Base-by-base conservation (phyloP, 2,888 invertebrate genomes). In the Oligia latruncula region DNA sequence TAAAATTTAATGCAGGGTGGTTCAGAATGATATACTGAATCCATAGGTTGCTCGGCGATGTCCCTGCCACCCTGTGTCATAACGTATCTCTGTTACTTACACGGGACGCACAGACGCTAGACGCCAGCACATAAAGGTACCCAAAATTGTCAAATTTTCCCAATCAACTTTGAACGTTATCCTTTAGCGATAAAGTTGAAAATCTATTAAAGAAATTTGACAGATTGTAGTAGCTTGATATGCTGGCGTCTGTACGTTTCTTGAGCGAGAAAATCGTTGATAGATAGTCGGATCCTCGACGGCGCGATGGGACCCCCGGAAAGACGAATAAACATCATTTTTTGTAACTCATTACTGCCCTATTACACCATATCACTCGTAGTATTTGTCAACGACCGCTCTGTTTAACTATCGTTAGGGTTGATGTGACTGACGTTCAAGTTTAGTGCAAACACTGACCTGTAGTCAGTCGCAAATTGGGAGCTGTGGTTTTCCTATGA, bases 331-430 rank as follows among this genome's bases (percentile, higher is more conserved):
- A 46, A 65, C 65, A 77, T 43, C 8, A 35, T 55, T 64, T 29
- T 77, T 35, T 17, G 20, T 46, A 8, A 20, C 43, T 66, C 64
- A 20, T 74, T 52, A 68, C 35, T 70, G 58, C 70, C 55, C 15
- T 40, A 35, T 43, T 43, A 23, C 20, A 58, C 46, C 49, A 35
- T 62, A 29, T 64, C 35, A 77, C 73, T 60, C 60, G 17, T 13
- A 71, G 71, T 87, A 71, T 83, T 89, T 89, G 81, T 55, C 35
- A 55, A 43, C 29, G 35, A 71, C 66, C 35, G 40, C 46, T 17
- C 9, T 83, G 68, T 88, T 82, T 88, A 71, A 11, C 43, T 11
- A 86, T 86, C 86, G 71, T 88, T 88, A 88, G 78, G 78, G 78
- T 81, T 3, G 60, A 60, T 71, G 46, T 79, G 68, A 82, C 52